These are phyloP conservation scores for Polypedilum pembai DNA, from an alignment of 1,140 invertebrate genomes.

Conservation along the genomic window DNA sequence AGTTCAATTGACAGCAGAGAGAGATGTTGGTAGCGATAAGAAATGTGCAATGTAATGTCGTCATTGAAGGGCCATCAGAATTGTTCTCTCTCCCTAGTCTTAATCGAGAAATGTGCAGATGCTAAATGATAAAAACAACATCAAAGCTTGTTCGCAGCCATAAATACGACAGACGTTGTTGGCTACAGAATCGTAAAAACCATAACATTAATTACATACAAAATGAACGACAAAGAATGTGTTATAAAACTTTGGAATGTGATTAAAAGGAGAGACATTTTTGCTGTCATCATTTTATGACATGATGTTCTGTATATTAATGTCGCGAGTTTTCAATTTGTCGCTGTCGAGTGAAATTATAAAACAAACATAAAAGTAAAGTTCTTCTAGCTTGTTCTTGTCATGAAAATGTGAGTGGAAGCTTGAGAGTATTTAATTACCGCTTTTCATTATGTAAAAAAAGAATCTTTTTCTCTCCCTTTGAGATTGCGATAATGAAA, in stretches of 20 bases:
- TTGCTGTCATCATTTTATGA: constrained; percentile 3
- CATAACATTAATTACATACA: constrained; percentile 28
- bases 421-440: constrained; percentile 1
- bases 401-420: neutral
- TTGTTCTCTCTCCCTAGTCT: too few relatives aligned
- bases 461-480: neutral
- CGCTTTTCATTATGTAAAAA: constrained; percentile 15
- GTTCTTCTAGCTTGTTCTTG: neutral
- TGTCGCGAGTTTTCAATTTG: constrained; percentile 10
- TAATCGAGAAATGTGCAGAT: neutral
- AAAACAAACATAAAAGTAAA: neutral
- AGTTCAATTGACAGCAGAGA: neutral
- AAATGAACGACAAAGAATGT: neutral
- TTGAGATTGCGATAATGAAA: neutral
- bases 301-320: constrained; percentile 8
- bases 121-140: constrained; percentile 23
- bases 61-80: constrained; percentile 17
- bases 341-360: neutral
- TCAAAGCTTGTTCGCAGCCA: neutral
- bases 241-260: neutral
- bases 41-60: constrained; percentile 19
- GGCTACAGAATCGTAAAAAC: constrained; percentile 7
- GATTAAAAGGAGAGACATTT: neutral
- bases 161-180: neutral
- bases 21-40: neutral